Evolutionary conservation across 2,888 invertebrate genomes (phyloP), one percentile per base, ranked within the genome.

Genomic region (Apodemia mormo): DNA sequence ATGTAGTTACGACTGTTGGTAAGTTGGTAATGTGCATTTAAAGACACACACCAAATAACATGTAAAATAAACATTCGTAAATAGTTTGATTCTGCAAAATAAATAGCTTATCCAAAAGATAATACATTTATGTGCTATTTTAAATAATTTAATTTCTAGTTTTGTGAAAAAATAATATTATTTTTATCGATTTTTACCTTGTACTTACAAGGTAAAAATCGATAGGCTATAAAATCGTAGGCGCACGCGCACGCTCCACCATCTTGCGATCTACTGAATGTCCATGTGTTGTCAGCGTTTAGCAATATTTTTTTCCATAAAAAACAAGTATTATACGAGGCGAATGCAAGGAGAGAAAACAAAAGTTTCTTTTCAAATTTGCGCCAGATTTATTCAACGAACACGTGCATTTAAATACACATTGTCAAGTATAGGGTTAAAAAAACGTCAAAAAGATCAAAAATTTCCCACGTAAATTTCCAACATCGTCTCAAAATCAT

Each of bases 221-320:
- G n/a, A n/a, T n/a, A n/a, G n/a, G n/a, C n/a, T n/a, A n/a, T n/a
- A n/a, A 52, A 52, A 12, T 10, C 52, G 52, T 52, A 52, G 52
- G 52, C 52, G 52, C 3, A n/a, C 52, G 52, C 52, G 52, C 2
- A 52, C 52, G 52, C 52, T 2, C 52, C n/a, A 3, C 52, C 52
- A 52, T 52, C 52, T 52, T 52, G 52, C 52, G 52, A 52, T 52
- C 52, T 52, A 52, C 52, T 52, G 5, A 52, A 52, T 52, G n/a
- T 52, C 52, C 52, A 52, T 12, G 52, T 52, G 52, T 52, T 52
- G 52, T 52, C 52, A 52, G 52, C 5, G 52, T 52, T 52, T 12
- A 52, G 52, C 52, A 52, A 52, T 52, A 52, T 52, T 52, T 52
- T 52, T 52, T 37, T 5, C 37, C 2, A 37, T 52, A 52, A 52